A percentile compares a stretch with the other conserved stretches of the same genome.
Conservation (phyloP, 2,888 invertebrate genomes). For the Luperina nickerlii region DNA sequence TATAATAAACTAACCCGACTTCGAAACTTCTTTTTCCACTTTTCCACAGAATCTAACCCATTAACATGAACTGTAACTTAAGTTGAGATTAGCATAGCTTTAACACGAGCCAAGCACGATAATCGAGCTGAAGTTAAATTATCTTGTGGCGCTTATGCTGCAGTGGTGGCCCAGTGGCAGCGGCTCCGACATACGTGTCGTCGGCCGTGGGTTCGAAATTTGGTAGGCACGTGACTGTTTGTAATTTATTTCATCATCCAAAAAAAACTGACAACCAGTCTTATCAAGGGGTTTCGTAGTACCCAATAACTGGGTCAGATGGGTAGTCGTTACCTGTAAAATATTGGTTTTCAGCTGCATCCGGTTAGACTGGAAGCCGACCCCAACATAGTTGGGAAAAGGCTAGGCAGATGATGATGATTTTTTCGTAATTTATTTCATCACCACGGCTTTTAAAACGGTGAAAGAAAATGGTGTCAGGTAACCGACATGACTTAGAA, state of each 20-base stretch:
- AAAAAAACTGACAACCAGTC: too few species aligned
- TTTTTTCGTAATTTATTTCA: neutral
- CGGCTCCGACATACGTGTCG: neutral
- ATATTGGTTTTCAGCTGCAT: too few species aligned
- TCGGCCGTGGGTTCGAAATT: neutral
- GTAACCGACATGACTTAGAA: neutral
- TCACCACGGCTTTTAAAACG: neutral
- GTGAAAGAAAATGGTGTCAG: neutral
- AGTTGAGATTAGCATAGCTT: conserved; percentile 58
- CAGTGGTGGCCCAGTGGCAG: neutral
- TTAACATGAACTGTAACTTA: conserved; percentile 61
- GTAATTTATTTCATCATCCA: neutral
- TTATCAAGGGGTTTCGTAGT: too few species aligned
- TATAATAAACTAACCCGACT: conserved; percentile 44
- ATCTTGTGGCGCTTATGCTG: conserved; percentile 13
- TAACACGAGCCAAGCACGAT: conserved; percentile 42
- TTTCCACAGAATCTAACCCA: conserved; percentile 58
- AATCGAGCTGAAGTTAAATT: conserved; percentile 58
- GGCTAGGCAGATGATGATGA: too few species aligned
- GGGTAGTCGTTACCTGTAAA: too few species aligned
- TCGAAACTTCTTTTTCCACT: conserved; percentile 54
- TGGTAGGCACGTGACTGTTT: neutral
- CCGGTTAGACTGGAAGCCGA: too few species aligned
- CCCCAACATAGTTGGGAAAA: too few species aligned
- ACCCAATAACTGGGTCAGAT: too few species aligned